Percentiles rank a stretch among this genome's conserved stretches.
phyloP scores from a whole-genome alignment of 2,888 invertebrate genomes.

The Pantelozetes paolii region DNA sequence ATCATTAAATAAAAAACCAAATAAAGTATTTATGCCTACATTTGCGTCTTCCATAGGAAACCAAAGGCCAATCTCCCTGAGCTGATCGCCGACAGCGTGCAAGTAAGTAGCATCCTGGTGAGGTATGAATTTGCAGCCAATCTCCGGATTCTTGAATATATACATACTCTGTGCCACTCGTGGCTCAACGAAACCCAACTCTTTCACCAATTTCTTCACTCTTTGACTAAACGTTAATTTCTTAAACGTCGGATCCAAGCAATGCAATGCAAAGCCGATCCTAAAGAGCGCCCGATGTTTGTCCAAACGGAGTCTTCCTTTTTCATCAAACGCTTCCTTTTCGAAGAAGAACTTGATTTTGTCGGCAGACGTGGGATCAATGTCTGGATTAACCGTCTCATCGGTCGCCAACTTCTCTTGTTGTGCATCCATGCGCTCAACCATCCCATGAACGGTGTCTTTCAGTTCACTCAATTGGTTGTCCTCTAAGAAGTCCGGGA shows the following conservation, averaged over 20 bases:
- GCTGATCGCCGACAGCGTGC: conserved; percentile 58
- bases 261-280: conserved; percentile 85
- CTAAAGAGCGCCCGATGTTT: conserved; percentile 60
- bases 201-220: conserved; percentile 69
- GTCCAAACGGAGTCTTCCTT: conserved; percentile 56
- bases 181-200: conserved; percentile 71
- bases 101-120: conserved; percentile 78
- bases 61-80: conserved; percentile 73
- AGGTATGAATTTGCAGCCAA: conserved; percentile 68
- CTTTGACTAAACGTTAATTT: conserved; percentile 76
- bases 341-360: conserved; percentile 91
- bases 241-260: conserved; percentile 71
- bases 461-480: conserved; percentile 39
- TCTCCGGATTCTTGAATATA: conserved; percentile 89
- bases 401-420: not conserved
- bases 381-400: not conserved
- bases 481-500: conserved; percentile 42
- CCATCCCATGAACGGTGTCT: conserved; percentile 31
- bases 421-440: conserved; percentile 23
- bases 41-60: conserved; percentile 92
- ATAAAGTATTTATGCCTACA: too few species aligned
- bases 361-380: conserved; percentile 68
- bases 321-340: conserved; percentile 62
- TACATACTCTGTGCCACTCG: conserved; percentile 94
- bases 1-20: too few species aligned